Evolutionary conservation across 2,888 invertebrate genomes (phyloP), one percentile per base, ranked within the genome.

Genomic region (Timandra comae): DNA sequence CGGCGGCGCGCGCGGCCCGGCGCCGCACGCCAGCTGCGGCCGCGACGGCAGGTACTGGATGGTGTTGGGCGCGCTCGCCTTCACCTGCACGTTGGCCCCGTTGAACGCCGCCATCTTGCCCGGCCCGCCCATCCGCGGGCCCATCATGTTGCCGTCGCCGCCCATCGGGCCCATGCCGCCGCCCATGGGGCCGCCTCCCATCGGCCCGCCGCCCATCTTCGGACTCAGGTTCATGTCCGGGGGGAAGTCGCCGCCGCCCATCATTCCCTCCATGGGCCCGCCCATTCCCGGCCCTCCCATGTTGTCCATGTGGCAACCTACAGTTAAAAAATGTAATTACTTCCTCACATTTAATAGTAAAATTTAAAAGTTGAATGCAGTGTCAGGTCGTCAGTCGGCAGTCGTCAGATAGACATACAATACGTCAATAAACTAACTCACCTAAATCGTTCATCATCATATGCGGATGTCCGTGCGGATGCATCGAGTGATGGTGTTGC

Each of bases 11-110:
- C 95, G 86, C 1, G 92, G 93, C 31, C 89, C 90, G 16, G 88
- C 85, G 41, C 88, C 88, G 59, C 90, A 90, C 7, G 90, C 88
- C 58, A 91, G 91, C 67, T 96, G 96, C n/a, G 97, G 95, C 78
- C 97, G 89, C 30, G 97, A 95, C 11, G 98, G 98, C 73, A 98
- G 90, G 88, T 98, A 98, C 87, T 98, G 98, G 68, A 98, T 98
- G 21, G 98, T 98, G 78, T 98, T 98, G 0, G 98, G 98, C 7
- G 98, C 97, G 74, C 95, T 97, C 6, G 98, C 94, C 79, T 98
- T 98, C 12, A 98, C 97, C 80, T 96, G 95, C 24, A 96, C 93
- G 74, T 95, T 97, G 6, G 86, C 86, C 5, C 86, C 87, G 64
- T 88, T 89, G 56, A 88, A 89, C 5, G 90, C 90, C 8, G 84